A percentile compares a stretch with the other conserved stretches of the same genome.
Evolutionary conservation across 2,797 vertebrate genomes (phyloP).

Genomic region (Chromobotia macracanthus): DNA sequence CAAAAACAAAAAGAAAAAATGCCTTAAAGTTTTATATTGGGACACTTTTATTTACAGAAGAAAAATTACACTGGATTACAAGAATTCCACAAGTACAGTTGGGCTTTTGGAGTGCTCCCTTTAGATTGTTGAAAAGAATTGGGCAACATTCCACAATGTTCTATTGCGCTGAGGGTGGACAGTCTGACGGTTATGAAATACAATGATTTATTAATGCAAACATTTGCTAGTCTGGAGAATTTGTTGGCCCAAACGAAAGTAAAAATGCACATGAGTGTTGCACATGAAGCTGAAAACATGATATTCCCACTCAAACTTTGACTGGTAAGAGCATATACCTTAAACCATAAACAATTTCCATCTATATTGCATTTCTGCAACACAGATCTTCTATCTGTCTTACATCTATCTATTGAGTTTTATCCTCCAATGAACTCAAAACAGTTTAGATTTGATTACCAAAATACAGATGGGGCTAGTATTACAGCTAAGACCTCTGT

Average conservation of each 20-base stretch:
- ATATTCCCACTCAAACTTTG: constrained; percentile 30
- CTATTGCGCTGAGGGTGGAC: constrained; percentile 42
- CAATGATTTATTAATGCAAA: constrained; percentile 30
- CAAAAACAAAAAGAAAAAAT: constrained; percentile 8
- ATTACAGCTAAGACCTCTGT: neutral
- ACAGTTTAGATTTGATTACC: neutral
- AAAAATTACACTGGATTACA: constrained; percentile 65
- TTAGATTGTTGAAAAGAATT: constrained; percentile 43
- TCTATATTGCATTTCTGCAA: constrained; percentile 14
- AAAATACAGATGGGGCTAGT: constrained; percentile 1
- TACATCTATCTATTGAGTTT: neutral
- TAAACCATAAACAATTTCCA: neutral
- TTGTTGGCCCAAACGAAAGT: constrained; percentile 35
- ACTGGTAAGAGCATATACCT: constrained; percentile 19
- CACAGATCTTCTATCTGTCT: neutral
- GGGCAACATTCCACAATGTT: constrained; percentile 48
- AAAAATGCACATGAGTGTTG: constrained; percentile 18
- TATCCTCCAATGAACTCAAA: neutral
- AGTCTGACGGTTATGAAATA: constrained; percentile 36
- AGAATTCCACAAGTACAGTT: constrained; percentile 60
- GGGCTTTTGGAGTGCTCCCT: constrained; percentile 51
- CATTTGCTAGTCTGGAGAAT: constrained; percentile 10
- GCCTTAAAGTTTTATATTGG: constrained; percentile 49
- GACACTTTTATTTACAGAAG: constrained; percentile 67
- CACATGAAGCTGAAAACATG: constrained; percentile 26